Conservation (phyloP, 2,113 vertebrate genomes). For the Oophaga pumilio region DNA sequence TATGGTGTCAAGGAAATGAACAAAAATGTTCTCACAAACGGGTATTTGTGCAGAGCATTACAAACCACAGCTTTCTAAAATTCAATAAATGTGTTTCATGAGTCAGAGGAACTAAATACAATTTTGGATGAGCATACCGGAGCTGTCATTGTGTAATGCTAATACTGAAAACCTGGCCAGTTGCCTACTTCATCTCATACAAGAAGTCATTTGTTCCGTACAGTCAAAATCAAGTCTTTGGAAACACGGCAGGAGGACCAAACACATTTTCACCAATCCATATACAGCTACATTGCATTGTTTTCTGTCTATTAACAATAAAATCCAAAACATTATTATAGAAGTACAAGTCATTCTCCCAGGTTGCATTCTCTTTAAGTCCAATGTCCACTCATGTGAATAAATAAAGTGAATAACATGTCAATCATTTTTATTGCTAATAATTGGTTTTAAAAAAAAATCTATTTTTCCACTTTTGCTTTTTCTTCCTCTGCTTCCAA, state of each 20-base stretch:
- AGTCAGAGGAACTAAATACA: conserved; percentile 38
- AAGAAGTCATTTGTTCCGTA: background rate
- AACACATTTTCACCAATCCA: background rate
- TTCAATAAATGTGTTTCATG: conserved; percentile 34
- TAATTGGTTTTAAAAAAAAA: background rate
- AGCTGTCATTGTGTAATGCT: conserved; percentile 32
- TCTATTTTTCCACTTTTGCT: too few relatives aligned
- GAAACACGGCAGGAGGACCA: background rate
- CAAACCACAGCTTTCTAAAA: conserved; percentile 33
- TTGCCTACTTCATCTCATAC: conserved; percentile 23
- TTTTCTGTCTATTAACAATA: conserved; percentile 5
- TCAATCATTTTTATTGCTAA: background rate
- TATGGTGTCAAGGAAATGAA: conserved; percentile 41
- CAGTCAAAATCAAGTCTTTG: conserved; percentile 13
- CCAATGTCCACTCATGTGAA: background rate
- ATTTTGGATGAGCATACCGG: conserved; percentile 16
- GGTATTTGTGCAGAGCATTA: conserved; percentile 30
- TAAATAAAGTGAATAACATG: background rate
- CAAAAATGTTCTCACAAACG: conserved; percentile 16
- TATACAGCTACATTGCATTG: background rate
- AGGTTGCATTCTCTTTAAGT: background rate
- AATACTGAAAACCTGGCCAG: conserved; percentile 21
- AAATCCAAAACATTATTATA: background rate
- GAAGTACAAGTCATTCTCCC: background rate
- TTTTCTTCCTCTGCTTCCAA: too few relatives aligned